Percentiles rank a stretch among this genome's conserved stretches.
Evolutionary conservation across 2,888 invertebrate species (phyloP).

Genomic region (Synanthedon formicaeformis): DNA sequence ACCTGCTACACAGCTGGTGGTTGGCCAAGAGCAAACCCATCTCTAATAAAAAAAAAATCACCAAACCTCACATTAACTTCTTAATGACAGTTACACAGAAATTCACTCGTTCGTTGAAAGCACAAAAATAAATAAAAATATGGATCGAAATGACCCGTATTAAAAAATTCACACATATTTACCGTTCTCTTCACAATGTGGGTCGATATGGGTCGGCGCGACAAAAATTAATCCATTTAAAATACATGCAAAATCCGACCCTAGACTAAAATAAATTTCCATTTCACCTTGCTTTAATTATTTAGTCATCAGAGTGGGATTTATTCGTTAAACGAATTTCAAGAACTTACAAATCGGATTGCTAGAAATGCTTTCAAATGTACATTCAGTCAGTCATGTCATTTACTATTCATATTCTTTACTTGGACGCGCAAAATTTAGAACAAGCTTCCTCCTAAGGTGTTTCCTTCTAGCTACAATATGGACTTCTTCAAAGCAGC

Average conservation of each 20-base stretch:
- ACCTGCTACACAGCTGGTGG: too few species aligned
- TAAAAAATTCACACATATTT: conserved; percentile 21
- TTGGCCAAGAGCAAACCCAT: too few species aligned
- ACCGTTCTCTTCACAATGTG: conserved; percentile 3
- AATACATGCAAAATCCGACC: conserved; percentile 30
- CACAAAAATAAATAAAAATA: neutral
- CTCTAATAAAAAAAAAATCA: too few species aligned
- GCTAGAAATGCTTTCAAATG: too few species aligned
- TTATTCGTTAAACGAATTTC: too few species aligned
- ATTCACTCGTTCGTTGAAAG: neutral
- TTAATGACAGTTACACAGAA: neutral
- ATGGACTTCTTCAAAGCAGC: neutral
- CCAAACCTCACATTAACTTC: too few species aligned
- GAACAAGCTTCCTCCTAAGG: conserved; percentile 3
- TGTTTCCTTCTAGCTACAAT: neutral
- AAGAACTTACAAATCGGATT: too few species aligned
- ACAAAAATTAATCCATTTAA: conserved; percentile 46
- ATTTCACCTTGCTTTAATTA: conserved; percentile 16
- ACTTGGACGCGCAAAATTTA: neutral
- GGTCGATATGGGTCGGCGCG: conserved; percentile 28
- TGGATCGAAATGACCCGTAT: conserved; percentile 13
- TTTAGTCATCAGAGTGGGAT: conserved; percentile 10
- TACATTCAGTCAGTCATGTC: too few species aligned
- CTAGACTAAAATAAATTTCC: conserved; percentile 12
- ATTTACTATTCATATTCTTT: too few species aligned